Evolutionary conservation across 2,797 vertebrate species (phyloP).

Genomic region (Urosaurus nigricauda): DNA sequence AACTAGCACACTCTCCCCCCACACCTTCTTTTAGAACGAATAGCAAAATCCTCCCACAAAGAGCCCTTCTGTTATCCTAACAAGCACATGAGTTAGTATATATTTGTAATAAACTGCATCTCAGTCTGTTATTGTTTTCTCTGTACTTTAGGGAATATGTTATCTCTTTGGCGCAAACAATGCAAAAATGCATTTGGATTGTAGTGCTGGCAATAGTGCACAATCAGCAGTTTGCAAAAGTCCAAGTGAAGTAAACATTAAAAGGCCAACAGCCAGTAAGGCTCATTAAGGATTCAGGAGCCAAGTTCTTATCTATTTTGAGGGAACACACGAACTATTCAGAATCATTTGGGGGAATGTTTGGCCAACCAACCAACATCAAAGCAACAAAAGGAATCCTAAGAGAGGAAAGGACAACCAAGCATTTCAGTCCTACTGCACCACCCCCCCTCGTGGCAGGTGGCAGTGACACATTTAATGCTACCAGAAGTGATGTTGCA

Average conservation of each 20-base stretch:
- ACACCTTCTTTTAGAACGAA: background rate
- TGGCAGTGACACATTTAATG: too few relatives aligned
- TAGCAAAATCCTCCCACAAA: background rate
- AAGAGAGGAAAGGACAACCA: background rate
- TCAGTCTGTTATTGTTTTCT: conserved; percentile 16
- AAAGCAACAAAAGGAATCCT: background rate
- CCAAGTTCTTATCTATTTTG: conserved; percentile 21
- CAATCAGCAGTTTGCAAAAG: conserved; percentile 21
- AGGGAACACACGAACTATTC: background rate
- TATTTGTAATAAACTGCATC: conserved; percentile 17
- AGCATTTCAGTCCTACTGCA: too few relatives aligned
- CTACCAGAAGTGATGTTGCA: too few relatives aligned
- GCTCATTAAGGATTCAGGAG: conserved; percentile 29
- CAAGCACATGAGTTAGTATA: background rate
- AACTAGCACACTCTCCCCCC: background rate
- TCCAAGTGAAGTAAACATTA: conserved; percentile 28
- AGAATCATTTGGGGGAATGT: background rate
- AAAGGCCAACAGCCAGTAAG: conserved; percentile 36
- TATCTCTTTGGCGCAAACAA: conserved; percentile 33
- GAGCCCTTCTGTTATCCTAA: background rate
- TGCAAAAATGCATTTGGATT: conserved; percentile 30
- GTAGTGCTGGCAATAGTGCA: conserved; percentile 21
- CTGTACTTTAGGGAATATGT: conserved; percentile 31
- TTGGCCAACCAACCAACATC: background rate
- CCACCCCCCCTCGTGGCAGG: too few relatives aligned